Evolutionary conservation across 2,888 invertebrate genomes (phyloP), one percentile per base, ranked within the genome.

Genomic region (Prosapia bicincta): DNA sequence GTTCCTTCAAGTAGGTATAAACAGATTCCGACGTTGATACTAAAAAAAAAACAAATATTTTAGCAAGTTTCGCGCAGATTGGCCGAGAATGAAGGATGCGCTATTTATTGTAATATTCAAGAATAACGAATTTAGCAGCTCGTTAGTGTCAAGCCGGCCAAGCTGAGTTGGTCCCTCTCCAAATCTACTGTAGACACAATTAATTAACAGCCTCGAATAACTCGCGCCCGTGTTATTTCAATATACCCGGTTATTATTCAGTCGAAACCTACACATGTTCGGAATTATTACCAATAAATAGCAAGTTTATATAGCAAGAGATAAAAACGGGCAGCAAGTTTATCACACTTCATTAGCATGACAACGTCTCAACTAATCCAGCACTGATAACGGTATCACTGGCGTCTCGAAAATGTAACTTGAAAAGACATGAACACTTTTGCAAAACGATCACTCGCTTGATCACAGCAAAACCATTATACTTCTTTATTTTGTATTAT

Each of bases 81-180:
- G n/a, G n/a, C n/a, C n/a, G n/a, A n/a, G n/a, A n/a, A n/a, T n/a
- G n/a, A n/a, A n/a, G n/a, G n/a, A n/a, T n/a, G n/a, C n/a, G n/a
- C n/a, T n/a, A n/a, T n/a, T 38, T 38, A 38, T 54, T 54, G 20
- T 54, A 54, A 20, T 3, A 20, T 54, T 54, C 5, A 68, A 24
- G 73, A 68, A 68, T 73, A 68, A 73, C 73, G 73, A 68, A 68
- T 73, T 73, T 73, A 73, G 26, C 73, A 26, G 69, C 25, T 43
- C 75, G 75, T 71, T 69, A 71, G 70, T 66, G 75, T 74, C 74
- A 15, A 32, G 7, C 20, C 26, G 3, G 23, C 28, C 9, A 28
- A 9, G 5, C 38, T 7, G 20, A 54, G 54, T 54, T 54, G 54
- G 54, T 54, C 20, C 54, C 20, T 20, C 20, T 54, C 54, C 54